phyloP scores from a whole-genome alignment of 1,140 invertebrate species.

The Ridgeia piscesae region DNA sequence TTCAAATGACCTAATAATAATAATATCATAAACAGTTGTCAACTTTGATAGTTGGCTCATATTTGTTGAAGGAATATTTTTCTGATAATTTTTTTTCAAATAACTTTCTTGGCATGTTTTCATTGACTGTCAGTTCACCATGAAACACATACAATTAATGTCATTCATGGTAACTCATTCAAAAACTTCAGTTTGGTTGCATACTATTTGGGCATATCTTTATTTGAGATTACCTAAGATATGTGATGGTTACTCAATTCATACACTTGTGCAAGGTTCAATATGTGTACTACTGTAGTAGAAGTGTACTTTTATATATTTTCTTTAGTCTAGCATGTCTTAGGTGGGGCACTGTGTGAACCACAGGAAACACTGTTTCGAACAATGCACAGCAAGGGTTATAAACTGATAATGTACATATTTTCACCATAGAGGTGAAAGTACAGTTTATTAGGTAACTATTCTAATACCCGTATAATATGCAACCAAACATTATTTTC shows the following conservation, averaged over 20 bases:
- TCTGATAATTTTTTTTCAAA: not conserved
- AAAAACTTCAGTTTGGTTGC: not conserved
- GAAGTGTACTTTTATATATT: not conserved
- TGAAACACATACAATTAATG: not conserved
- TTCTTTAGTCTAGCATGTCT: not conserved
- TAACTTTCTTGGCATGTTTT: not conserved
- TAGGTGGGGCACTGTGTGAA: not conserved
- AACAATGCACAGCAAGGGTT: not conserved
- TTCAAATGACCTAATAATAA: not conserved
- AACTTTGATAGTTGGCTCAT: not conserved
- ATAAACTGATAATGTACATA: not conserved
- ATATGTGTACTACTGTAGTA: not conserved
- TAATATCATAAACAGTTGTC: too few relatives aligned
- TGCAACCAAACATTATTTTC: constrained; percentile 1
- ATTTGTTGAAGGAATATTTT: not conserved
- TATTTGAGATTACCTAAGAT: not conserved
- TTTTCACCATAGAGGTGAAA: not conserved
- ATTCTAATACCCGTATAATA: not conserved
- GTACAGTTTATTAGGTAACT: not conserved
- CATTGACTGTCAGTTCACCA: not conserved
- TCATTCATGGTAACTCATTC: not conserved
- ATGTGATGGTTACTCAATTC: not conserved
- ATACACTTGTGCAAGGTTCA: not conserved
- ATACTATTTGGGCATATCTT: not conserved
- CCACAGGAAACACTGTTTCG: not conserved